Base-by-base conservation (phyloP, 2,888 invertebrate species). In the Amorpha juglandis region DNA sequence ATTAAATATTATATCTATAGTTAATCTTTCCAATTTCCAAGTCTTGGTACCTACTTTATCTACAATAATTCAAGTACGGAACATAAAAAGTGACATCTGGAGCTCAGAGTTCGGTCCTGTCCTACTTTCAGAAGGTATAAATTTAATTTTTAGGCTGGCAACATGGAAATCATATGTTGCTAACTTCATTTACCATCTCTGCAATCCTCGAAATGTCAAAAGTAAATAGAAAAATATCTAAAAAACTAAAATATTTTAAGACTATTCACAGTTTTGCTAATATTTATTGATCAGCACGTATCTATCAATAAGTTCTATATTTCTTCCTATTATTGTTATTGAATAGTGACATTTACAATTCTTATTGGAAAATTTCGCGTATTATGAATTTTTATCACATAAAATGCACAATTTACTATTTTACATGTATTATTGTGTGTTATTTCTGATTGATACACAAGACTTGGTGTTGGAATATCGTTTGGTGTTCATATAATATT, bases 161-260 rank as follows among this genome's bases (percentile, higher is more conserved):
- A 71, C 70, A 71, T 68, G 63, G 12, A 7, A 12, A 16, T 42
- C 38, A 62, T 50, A 50, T 58, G 69, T 53, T 42, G 66, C 81
- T 76, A 82, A 80, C 83, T 87, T 89, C 88, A 80, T 66, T 75
- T 69, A 53, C 69, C 71, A 80, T 72, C 75, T 78, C 79, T 81
- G 80, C 84, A 88, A 86, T 79, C 80, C 81, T 81, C 76, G 78
- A 82, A 87, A 88, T 89, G 92, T 92, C 91, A 92, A 89, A 90
- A 89, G 87, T 87, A 90, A 90, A 89, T 89, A 89, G 80, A 83
- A 87, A 85, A 87, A 83, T 82, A 50, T 55, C 68, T 73, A 69
- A 70, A 72, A 63, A 72, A 72, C 72, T 65, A 33, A 50, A 62
- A 50, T 63, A 48, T 62, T 67, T 50, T 45, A 62, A 21, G 51